Percentiles rank a stretch among this genome's conserved stretches.
Conservation (phyloP, 2,113 vertebrate species). For the Stegastes partitus region DNA sequence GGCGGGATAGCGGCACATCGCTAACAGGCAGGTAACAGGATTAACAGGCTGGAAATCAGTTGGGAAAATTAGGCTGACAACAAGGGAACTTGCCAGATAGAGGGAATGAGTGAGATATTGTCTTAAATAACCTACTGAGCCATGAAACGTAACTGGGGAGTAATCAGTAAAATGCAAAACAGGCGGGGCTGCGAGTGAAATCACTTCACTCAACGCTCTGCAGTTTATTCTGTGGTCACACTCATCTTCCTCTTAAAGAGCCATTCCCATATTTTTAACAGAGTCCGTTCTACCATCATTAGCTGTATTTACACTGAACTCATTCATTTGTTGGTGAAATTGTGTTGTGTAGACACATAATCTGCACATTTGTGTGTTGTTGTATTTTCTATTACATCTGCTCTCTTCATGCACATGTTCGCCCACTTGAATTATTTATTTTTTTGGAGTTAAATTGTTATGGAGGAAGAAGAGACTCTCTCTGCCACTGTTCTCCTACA, state of each 20-base stretch:
- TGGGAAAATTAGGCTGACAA: neutral
- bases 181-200: neutral
- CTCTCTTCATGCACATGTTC: neutral
- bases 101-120: neutral
- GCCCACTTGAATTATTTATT: constrained; percentile 1
- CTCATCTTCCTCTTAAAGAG: neutral
- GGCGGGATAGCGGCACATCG: neutral
- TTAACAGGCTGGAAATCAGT: constrained; percentile 11
- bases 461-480: neutral
- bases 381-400: neutral
- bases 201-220: neutral
- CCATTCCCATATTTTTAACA: neutral
- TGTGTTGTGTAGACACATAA: too few species aligned
- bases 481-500: neutral
- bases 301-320: neutral
- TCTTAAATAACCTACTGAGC: constrained; percentile 1
- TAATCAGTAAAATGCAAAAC: constrained; percentile 9
- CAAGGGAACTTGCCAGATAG: neutral
- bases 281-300: neutral
- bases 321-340: too few species aligned
- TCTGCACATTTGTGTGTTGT: too few species aligned
- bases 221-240: neutral
- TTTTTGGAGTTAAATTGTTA: constrained; percentile 3
- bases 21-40: constrained; percentile 28
- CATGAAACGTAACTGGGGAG: constrained; percentile 13